Percentiles rank a stretch among this genome's conserved stretches.
These are phyloP conservation scores for Epinotia nisella DNA, from an alignment of 2,888 invertebrate genomes.

Conservation along the genomic window DNA sequence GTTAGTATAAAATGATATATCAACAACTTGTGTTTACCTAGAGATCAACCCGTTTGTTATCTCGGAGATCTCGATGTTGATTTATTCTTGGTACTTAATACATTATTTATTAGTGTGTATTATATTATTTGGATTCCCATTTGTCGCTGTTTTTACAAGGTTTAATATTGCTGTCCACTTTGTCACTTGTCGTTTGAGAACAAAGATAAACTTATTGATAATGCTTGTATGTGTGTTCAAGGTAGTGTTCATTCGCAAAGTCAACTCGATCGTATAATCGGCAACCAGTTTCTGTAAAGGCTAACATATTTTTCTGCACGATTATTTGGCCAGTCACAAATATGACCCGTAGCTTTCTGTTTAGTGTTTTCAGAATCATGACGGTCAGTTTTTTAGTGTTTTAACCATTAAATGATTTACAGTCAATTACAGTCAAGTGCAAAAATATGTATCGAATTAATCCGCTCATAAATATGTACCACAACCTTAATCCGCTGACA, in stretches of 20 bases:
- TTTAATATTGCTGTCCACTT: constrained; percentile 12
- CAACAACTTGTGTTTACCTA: not conserved
- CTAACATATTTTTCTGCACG: not conserved
- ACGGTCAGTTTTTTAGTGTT: not conserved
- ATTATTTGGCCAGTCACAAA: not conserved
- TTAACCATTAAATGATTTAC: not conserved
- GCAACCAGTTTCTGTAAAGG: not conserved
- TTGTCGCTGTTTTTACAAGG: constrained; percentile 25
- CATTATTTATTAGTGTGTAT: constrained; percentile 38
- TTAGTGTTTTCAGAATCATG: not conserved
- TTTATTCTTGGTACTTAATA: constrained; percentile 34
- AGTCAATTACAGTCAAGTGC: not conserved
- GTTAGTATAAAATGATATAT: too few species aligned
- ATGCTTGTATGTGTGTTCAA: not conserved
- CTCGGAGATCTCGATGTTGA: constrained; percentile 26
- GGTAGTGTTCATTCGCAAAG: not conserved
- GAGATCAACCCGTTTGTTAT: constrained; percentile 18
- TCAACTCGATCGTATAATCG: not conserved
- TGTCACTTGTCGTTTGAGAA: constrained; percentile 9
- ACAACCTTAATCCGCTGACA: too few species aligned
- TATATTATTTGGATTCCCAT: constrained; percentile 18
- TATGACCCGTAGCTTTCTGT: not conserved
- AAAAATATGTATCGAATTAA: too few species aligned
- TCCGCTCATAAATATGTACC: too few species aligned
- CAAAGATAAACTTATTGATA: not conserved